Evolutionary conservation across 1,140 invertebrate genomes (phyloP).

Genomic region (Ooceraea biroi): DNA sequence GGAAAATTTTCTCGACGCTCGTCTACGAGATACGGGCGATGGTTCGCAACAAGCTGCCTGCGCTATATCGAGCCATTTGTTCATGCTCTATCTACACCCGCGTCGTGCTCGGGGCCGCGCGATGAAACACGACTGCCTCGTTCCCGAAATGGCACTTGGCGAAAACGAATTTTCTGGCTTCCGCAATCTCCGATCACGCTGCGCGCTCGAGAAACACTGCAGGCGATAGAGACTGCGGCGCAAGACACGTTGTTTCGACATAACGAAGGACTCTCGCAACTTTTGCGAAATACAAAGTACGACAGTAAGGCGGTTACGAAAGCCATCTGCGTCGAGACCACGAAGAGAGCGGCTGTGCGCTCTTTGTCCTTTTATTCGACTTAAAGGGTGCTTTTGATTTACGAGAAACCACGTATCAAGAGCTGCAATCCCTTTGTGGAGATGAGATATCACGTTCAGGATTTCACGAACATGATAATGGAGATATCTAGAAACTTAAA

Average conservation of each 20-base stretch:
- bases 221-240: constrained; percentile 50
- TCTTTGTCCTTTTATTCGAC: constrained; percentile 53
- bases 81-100: constrained; percentile 77
- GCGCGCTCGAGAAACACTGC: constrained; percentile 50
- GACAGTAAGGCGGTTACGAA: constrained; percentile 60
- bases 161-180: constrained; percentile 75
- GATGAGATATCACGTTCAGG: neutral
- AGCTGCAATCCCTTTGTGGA: neutral
- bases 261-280: constrained; percentile 61
- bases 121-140: constrained; percentile 76
- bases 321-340: constrained; percentile 44
- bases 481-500: constrained; percentile 11
- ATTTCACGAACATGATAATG: constrained; percentile 22
- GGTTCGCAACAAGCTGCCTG: constrained; percentile 63
- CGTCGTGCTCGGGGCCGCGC: constrained; percentile 63
- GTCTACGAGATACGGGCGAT: constrained; percentile 3
- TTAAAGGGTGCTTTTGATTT: constrained; percentile 42
- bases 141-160: constrained; percentile 76
- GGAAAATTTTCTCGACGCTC: neutral
- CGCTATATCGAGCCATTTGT: constrained; percentile 75
- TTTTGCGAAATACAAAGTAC: constrained; percentile 61
- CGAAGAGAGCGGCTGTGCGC: constrained; percentile 8
- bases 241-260: constrained; percentile 55
- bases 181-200: constrained; percentile 72
- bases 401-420: constrained; percentile 26